Evolutionary conservation across 2,113 vertebrate genomes (phyloP).

Genomic region (Mirza zaza): DNA sequence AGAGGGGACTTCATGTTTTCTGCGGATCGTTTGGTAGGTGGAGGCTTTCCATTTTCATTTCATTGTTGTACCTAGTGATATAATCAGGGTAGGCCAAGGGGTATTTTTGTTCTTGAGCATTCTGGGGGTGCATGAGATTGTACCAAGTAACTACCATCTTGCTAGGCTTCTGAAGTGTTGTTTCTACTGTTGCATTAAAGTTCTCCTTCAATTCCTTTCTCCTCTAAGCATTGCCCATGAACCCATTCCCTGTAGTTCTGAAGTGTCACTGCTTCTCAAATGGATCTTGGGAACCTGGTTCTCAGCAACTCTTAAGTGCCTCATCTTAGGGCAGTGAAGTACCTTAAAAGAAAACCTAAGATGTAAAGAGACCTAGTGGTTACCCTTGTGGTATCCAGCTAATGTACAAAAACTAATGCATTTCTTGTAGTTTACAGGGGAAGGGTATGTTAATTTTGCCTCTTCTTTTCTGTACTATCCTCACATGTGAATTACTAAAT

Average conservation of each 20-base stretch:
- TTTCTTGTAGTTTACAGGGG: not conserved
- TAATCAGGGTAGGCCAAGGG: not conserved
- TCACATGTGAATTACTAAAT: not conserved
- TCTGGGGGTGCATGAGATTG: not conserved
- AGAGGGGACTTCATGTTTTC: constrained; percentile 98
- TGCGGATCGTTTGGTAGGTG: constrained; percentile 95
- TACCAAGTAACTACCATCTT: not conserved
- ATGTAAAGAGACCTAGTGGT: constrained; percentile 12
- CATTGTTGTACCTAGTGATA: constrained; percentile 26
- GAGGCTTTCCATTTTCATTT: constrained; percentile 70
- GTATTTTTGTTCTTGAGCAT: constrained; percentile 7
- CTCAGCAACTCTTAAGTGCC: constrained; percentile 24
- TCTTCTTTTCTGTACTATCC: not conserved
- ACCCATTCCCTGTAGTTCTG: constrained; percentile 21
- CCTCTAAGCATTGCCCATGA: not conserved
- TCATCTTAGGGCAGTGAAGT: constrained; percentile 34
- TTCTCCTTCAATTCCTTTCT: not conserved
- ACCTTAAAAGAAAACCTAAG: constrained; percentile 30
- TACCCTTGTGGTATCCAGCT: not conserved
- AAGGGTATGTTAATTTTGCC: not conserved
- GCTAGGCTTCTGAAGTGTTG: constrained; percentile 9
- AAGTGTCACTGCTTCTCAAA: not conserved
- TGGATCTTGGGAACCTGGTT: constrained; percentile 1
- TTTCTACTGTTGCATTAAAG: constrained; percentile 43
- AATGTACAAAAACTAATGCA: not conserved